Conservation (phyloP, 1,140 invertebrate genomes). For the Drosophila jambulina region DNA sequence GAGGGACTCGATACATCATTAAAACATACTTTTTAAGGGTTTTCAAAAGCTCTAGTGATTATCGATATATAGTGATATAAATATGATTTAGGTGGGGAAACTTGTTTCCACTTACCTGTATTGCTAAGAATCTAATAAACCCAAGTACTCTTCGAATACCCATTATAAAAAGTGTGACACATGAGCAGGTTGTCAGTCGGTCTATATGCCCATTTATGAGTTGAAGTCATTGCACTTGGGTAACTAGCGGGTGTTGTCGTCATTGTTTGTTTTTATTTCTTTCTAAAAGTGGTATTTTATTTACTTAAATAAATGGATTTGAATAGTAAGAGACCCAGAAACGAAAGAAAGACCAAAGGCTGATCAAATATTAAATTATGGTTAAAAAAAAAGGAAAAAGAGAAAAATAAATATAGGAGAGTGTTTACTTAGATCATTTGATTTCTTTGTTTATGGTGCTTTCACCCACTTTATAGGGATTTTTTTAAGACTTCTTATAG, state of each 20-base stretch:
- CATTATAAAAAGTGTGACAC: slow-evolving; percentile 55
- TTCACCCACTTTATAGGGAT: not conserved
- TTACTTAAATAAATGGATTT: slow-evolving; percentile 8
- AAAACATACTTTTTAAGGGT: not conserved
- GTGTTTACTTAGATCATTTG: not conserved
- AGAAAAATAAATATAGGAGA: not conserved
- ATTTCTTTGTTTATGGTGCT: not conserved
- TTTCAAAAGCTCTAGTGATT: no score
- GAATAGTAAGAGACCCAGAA: not conserved
- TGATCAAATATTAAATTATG: slow-evolving; percentile 13
- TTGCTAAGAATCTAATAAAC: not conserved
- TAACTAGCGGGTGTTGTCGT: slow-evolving; percentile 2
- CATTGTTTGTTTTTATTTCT: not conserved
- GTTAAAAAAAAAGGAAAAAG: not conserved
- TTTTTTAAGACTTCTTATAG: no score
- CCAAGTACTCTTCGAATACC: not conserved
- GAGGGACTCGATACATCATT: not conserved
- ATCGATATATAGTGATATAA: no score
- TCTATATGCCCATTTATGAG: slow-evolving; percentile 47
- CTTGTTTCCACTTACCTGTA: no score
- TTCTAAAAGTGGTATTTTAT: not conserved
- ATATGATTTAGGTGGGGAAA: no score
- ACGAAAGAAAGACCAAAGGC: not conserved
- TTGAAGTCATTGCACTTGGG: slow-evolving; percentile 37
- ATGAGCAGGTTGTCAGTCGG: slow-evolving; percentile 58